These are phyloP conservation scores for Actias luna DNA, from an alignment of 2,888 invertebrate species.

Conservation along the genomic window DNA sequence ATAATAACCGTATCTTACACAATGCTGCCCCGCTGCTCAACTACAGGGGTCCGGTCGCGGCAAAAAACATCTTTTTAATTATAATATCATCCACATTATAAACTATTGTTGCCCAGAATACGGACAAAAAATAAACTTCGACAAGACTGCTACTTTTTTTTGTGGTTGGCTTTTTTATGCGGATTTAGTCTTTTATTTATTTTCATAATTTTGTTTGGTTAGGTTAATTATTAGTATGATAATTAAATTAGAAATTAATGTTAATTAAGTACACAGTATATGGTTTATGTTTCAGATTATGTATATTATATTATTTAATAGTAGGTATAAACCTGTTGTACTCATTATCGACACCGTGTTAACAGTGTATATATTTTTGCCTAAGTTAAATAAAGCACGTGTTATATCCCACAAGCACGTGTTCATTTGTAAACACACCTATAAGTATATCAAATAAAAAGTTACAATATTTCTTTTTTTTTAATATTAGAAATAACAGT, in stretches of 20 bases:
- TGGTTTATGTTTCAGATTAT: no score
- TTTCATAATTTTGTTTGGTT: constrained; percentile 5
- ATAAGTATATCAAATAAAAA: no score
- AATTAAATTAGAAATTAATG: neutral
- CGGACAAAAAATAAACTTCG: constrained; percentile 33
- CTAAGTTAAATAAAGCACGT: no score
- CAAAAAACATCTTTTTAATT: constrained; percentile 68
- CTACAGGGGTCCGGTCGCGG: constrained; percentile 65
- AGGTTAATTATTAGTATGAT: neutral
- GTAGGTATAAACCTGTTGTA: no score
- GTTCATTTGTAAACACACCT: no score
- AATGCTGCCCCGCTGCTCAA: constrained; percentile 68
- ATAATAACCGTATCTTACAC: constrained; percentile 71
- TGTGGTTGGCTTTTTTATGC: constrained; percentile 9
- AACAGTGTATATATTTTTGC: no score
- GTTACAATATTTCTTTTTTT: no score
- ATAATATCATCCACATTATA: constrained; percentile 80
- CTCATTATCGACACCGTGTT: no score
- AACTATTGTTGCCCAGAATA: constrained; percentile 47
- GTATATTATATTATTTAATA: no score
- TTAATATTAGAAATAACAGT: no score
- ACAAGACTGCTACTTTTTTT: constrained; percentile 17
- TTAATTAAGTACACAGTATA: neutral
- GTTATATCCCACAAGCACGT: no score
- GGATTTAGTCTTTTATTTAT: neutral